These are phyloP conservation scores for Luffia ferchaultella DNA, from an alignment of 2,888 invertebrate genomes.

Conservation along the genomic window DNA sequence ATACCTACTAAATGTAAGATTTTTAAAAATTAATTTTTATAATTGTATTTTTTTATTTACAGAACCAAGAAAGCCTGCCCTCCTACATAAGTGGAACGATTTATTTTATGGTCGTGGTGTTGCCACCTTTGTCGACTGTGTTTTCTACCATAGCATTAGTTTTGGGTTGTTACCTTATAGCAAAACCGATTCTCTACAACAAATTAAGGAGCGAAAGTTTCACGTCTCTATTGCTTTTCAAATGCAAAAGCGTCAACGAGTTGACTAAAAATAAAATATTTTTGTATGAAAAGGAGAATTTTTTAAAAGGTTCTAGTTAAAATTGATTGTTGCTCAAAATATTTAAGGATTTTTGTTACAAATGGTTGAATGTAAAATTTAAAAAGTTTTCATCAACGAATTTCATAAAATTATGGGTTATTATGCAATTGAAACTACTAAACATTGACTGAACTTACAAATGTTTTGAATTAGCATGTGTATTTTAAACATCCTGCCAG, in stretches of 20 bases:
- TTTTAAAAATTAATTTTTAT: too few species aligned
- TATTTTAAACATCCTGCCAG: too few species aligned
- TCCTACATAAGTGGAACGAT: conserved; percentile 47
- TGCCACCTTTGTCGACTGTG: conserved; percentile 52
- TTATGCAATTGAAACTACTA: too few species aligned
- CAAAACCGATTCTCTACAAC: conserved; percentile 30
- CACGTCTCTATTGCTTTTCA: conserved; percentile 32
- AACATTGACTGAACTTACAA: too few species aligned
- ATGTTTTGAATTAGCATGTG: too few species aligned
- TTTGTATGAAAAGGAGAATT: conserved; percentile 37
- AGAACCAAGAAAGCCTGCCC: conserved; percentile 69
- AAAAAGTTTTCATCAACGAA: too few species aligned
- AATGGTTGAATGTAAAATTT: too few species aligned
- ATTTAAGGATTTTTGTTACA: too few species aligned
- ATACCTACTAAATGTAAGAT: too few species aligned
- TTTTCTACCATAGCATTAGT: conserved; percentile 26
- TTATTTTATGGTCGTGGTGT: conserved; percentile 52
- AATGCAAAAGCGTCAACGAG: conserved; percentile 31
- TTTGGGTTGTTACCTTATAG: conserved; percentile 32
- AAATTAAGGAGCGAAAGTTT: conserved; percentile 30
- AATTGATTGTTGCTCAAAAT: too few species aligned
- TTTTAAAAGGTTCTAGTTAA: conserved; percentile 27
- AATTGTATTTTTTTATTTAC: conserved; percentile 26
- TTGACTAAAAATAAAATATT: conserved; percentile 38
- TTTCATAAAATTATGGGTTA: too few species aligned